Percentiles rank a stretch among this genome's conserved stretches.
These are phyloP conservation scores for Seriola aureovittata DNA, from an alignment of 2,113 vertebrate species.

Conservation along the genomic window DNA sequence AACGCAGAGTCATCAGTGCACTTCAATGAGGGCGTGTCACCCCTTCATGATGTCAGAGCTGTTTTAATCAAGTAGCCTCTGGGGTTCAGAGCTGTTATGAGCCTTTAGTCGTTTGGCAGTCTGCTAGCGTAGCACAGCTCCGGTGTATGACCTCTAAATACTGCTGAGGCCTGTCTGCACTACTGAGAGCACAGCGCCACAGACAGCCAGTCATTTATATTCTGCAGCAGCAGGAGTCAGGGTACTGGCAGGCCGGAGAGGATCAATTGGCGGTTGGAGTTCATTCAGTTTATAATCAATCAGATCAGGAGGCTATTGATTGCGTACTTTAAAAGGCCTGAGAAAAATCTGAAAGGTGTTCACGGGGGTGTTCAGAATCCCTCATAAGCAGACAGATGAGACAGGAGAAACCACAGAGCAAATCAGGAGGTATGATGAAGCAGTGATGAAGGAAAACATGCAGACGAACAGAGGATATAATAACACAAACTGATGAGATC, in stretches of 20 bases:
- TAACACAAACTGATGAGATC: constrained; percentile 49
- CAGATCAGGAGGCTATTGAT: constrained; percentile 55
- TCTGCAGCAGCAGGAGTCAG: constrained; percentile 57
- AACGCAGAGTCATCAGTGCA: constrained; percentile 59
- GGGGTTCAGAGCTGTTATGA: constrained; percentile 30
- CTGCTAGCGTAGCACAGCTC: constrained; percentile 27
- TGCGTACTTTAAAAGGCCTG: constrained; percentile 37
- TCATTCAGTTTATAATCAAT: constrained; percentile 73
- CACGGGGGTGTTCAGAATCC: constrained; percentile 2
- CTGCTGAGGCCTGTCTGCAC: constrained; percentile 55
- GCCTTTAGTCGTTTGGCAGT: constrained; percentile 40
- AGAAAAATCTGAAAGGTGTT: constrained; percentile 30
- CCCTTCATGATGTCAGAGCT: constrained; percentile 50
- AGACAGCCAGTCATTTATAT: constrained; percentile 59
- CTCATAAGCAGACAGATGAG: constrained; percentile 13
- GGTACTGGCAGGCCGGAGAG: constrained; percentile 43
- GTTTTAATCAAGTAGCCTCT: constrained; percentile 45
- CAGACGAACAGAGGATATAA: constrained; percentile 25
- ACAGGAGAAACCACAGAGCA: constrained; percentile 22
- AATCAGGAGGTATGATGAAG: constrained; percentile 30
- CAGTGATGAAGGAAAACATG: constrained; percentile 35
- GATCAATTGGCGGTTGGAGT: constrained; percentile 68
- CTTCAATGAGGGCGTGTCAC: constrained; percentile 28
- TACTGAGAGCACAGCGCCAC: constrained; percentile 13
- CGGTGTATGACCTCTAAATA: constrained; percentile 67